These are phyloP conservation scores for Ophraella communa DNA, from an alignment of 2,888 invertebrate species.

Conservation along the genomic window DNA sequence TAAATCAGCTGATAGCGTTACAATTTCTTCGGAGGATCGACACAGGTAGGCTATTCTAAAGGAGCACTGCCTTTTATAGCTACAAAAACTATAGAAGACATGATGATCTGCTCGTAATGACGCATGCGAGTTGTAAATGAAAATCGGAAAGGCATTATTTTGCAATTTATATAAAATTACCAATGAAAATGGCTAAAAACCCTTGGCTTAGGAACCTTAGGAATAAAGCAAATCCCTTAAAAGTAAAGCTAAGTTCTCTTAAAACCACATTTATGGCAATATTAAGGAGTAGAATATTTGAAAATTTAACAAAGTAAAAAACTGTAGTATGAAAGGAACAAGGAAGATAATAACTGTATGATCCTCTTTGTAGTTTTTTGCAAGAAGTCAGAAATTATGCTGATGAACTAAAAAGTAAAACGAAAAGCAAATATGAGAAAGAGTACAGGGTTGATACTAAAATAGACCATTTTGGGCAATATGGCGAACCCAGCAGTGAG, in stretches of 20 bases:
- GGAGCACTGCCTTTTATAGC: not conserved
- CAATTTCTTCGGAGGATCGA: not conserved
- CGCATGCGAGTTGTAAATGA: not conserved
- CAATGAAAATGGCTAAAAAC: not conserved
- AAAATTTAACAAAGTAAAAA: not conserved
- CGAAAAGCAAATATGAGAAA: not conserved
- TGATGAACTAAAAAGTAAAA: not conserved
- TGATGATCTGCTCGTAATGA: not conserved
- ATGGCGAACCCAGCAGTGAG: not conserved
- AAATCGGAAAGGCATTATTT: not conserved
- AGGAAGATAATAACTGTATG: not conserved
- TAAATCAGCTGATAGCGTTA: too few relatives aligned
- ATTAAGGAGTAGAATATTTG: not conserved
- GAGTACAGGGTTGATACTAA: not conserved
- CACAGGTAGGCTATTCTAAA: not conserved
- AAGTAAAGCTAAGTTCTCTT: not conserved
- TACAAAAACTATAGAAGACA: too few relatives aligned
- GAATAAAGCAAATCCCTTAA: not conserved
- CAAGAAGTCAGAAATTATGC: not conserved
- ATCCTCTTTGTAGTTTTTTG: not conserved
- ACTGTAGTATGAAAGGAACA: not conserved
- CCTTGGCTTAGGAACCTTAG: too few relatives aligned
- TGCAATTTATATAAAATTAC: not conserved
- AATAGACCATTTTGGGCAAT: not conserved
- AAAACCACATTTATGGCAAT: not conserved